Percentiles rank a stretch among this genome's conserved stretches.
Evolutionary conservation across 1,140 invertebrate genomes (phyloP).

Genomic region (Marisa cornuarietis): DNA sequence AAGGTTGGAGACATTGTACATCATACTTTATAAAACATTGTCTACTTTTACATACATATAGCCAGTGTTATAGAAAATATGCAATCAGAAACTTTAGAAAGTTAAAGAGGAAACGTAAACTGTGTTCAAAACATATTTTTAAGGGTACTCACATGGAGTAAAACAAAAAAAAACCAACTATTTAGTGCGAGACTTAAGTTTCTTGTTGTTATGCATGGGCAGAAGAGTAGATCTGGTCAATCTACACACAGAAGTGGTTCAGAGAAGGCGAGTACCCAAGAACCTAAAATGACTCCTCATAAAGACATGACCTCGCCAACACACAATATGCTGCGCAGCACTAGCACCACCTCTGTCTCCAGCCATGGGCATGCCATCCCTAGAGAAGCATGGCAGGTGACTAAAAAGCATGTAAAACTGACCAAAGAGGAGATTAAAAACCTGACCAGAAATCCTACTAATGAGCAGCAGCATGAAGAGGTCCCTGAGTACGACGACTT

Average conservation of each 20-base stretch:
- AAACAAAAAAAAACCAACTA: too few relatives aligned
- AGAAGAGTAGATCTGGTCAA: conserved; percentile 12
- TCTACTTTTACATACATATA: background rate
- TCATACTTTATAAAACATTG: too few relatives aligned
- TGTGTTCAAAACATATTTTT: too few relatives aligned
- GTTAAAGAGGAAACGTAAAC: too few relatives aligned
- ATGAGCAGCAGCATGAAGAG: conserved; percentile 17
- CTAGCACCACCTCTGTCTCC: background rate
- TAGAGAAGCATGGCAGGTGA: conserved; percentile 60
- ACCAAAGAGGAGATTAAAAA: conserved; percentile 48
- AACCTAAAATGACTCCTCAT: background rate
- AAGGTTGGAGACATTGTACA: background rate
- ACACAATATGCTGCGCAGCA: background rate
- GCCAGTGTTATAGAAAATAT: too few relatives aligned
- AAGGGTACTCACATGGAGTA: too few relatives aligned
- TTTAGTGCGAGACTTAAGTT: too few relatives aligned
- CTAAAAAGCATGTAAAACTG: conserved; percentile 54
- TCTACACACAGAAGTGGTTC: conserved; percentile 1
- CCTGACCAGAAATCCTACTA: conserved; percentile 26
- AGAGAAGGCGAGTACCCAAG: conserved; percentile 16
- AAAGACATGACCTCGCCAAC: background rate
- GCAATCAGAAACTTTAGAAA: too few relatives aligned
- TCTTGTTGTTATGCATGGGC: background rate
- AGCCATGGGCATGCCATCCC: conserved; percentile 35
- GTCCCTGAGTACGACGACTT: conserved; percentile 29